A percentile compares a stretch with the other conserved stretches of the same genome.
phyloP scores from a whole-genome alignment of 2,888 invertebrate species.

The Caenorhabditis panamensis region DNA sequence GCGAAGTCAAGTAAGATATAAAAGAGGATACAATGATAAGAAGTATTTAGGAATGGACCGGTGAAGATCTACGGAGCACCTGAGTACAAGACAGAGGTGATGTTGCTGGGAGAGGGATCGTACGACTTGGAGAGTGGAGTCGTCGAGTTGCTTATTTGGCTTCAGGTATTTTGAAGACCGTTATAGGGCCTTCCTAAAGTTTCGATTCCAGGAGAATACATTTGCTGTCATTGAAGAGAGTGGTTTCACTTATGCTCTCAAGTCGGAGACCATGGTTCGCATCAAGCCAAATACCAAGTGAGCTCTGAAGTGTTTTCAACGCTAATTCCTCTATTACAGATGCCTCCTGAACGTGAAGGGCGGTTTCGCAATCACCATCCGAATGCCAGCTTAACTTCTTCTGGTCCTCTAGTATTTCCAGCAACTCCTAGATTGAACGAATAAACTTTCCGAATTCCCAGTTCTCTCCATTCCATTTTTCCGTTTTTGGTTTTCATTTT shows the following conservation, averaged over 20 bases:
- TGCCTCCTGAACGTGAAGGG: constrained; percentile 60
- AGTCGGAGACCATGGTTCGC: constrained; percentile 63
- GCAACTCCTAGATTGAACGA: constrained; percentile 15
- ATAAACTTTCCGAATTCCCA: constrained; percentile 2
- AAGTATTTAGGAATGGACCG: constrained; percentile 65
- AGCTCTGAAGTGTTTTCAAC: background rate
- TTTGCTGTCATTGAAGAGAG: constrained; percentile 61
- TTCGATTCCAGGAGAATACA: constrained; percentile 59
- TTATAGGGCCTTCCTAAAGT: background rate
- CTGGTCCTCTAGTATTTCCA: background rate
- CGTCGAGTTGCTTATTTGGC: constrained; percentile 69
- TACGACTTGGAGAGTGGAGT: constrained; percentile 68
- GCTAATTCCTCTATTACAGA: constrained; percentile 37
- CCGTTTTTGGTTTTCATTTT: too few relatives aligned
- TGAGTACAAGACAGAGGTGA: constrained; percentile 69
- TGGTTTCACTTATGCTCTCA: constrained; percentile 59
- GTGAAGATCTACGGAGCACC: constrained; percentile 72
- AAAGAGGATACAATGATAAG: background rate
- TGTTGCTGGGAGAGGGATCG: constrained; percentile 69
- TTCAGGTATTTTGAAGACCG: constrained; percentile 60
- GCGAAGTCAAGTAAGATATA: constrained; percentile 67
- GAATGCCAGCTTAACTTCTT: constrained; percentile 57
- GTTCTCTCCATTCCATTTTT: background rate
- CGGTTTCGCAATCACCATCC: constrained; percentile 66
- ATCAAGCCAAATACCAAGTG: constrained; percentile 63